These are phyloP conservation scores for Peromyscus californicus DNA, from an alignment of 2,113 vertebrate species.

Conservation along the genomic window DNA sequence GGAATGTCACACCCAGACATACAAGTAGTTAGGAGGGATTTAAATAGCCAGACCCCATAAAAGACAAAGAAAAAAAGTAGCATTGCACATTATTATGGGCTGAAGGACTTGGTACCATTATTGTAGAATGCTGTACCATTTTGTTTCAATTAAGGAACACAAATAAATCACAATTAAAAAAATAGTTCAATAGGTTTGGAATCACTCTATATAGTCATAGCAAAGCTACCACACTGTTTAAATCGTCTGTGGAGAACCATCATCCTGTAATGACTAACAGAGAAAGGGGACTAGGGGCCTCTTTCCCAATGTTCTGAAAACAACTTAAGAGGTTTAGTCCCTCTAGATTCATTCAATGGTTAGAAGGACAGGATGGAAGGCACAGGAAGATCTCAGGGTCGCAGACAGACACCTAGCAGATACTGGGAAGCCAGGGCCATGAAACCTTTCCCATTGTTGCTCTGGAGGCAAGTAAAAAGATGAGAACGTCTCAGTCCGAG, in stretches of 20 bases:
- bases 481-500: neutral
- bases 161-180: slow-evolving; percentile 84
- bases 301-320: slow-evolving; percentile 62
- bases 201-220: slow-evolving; percentile 74
- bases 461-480: neutral
- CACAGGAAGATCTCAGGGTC: slow-evolving; percentile 33
- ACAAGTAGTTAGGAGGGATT: slow-evolving; percentile 76
- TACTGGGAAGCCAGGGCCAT: neutral
- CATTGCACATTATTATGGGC: slow-evolving; percentile 62
- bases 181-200: slow-evolving; percentile 79
- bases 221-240: slow-evolving; percentile 73
- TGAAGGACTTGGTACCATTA: slow-evolving; percentile 70
- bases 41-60: slow-evolving; percentile 79
- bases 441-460: neutral
- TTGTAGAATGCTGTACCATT: slow-evolving; percentile 76
- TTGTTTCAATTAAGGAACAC: slow-evolving; percentile 81
- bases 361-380: neutral
- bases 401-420: neutral
- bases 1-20: slow-evolving; percentile 79
- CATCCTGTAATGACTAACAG: slow-evolving; percentile 79
- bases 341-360: neutral
- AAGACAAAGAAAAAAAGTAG: slow-evolving; percentile 66
- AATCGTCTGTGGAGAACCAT: slow-evolving; percentile 43
- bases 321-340: slow-evolving; percentile 31
- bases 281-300: slow-evolving; percentile 42